Percentiles rank a stretch among this genome's conserved stretches.
These are phyloP conservation scores for Buceros bicornis DNA, from an alignment of 2,797 vertebrate genomes.

Conservation along the genomic window DNA sequence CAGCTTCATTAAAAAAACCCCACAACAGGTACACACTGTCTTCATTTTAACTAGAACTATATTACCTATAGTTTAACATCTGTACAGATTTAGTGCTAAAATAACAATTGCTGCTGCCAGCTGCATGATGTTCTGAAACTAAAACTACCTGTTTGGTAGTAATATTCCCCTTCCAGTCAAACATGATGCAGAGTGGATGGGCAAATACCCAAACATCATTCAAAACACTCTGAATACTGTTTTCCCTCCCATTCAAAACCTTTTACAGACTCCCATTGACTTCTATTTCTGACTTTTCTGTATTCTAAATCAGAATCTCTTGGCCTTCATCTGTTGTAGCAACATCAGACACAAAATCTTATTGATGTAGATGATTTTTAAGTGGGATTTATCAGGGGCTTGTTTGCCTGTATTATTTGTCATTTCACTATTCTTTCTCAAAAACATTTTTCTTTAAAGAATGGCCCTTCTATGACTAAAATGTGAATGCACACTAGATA, in stretches of 20 bases:
- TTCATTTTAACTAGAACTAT: constrained; percentile 55
- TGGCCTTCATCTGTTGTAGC: neutral
- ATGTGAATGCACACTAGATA: constrained; percentile 38
- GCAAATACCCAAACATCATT: neutral
- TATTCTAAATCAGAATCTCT: constrained; percentile 29
- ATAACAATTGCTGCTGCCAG: neutral
- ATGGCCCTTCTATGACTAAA: constrained; percentile 5
- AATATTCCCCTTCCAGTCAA: neutral
- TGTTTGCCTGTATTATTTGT: constrained; percentile 56
- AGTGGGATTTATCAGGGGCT: constrained; percentile 11
- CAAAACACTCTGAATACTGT: neutral
- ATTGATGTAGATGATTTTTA: neutral
- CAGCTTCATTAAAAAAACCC: neutral
- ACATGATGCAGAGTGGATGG: neutral
- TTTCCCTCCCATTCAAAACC: constrained; percentile 15
- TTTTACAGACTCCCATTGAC: constrained; percentile 31
- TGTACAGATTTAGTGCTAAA: constrained; percentile 46
- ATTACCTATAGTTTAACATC: constrained; percentile 27
- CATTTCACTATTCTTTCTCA: neutral
- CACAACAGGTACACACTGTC: neutral
- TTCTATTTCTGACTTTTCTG: constrained; percentile 48
- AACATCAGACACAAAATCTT: neutral
- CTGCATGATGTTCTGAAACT: constrained; percentile 43
- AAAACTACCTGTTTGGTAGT: neutral
- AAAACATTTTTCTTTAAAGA: constrained; percentile 41